Evolutionary conservation across 2,888 invertebrate species (phyloP), one percentile per base, ranked within the genome.

Genomic region (Aelia acuminata): DNA sequence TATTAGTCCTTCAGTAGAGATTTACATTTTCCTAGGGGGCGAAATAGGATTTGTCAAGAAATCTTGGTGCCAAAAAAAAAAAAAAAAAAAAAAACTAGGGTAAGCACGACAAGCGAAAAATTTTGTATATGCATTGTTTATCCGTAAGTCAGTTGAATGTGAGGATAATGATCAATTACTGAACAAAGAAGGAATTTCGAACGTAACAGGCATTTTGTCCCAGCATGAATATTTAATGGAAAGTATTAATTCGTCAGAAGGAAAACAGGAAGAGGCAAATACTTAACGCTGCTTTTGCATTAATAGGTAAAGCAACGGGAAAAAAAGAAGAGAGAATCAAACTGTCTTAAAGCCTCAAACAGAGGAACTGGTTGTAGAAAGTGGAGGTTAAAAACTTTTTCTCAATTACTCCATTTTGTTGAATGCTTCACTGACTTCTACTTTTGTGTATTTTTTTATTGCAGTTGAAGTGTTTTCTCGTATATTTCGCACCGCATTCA

Each of bases 211-310:
- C 63, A 70, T 35, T 35, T 35, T 35, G 63, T 20, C 5, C 35
- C 63, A 15, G 2, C 63, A 70, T 70, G 63, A 70, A 70, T 70
- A 70, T 70, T 70, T 70, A 70, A 70, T 70, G 63, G 31, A 26
- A 70, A 70, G 63, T 70, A 70, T 35, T 70, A 35, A 31, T 20
- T 70, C 18, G 31, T 0, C n/a, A 15, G 31, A 31, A 70, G 31
- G 35, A 70, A 70, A 18, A 70, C 63, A 70, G 63, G 63, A 70
- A 70, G 63, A 70, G 35, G 8, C 35, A 35, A 70, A 70, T 31
- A 70, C 63, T 70, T 35, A 70, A 35, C 18, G 63, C 18, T 70
- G 31, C 35, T 4, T 70, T 70, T 70, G 63, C 63, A 70, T 70
- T 70, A 70, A 70, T 18, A 8, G 18, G 18, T 31, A 35, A 26